Base-by-base conservation (phyloP, 64 coral and sea anemone genomes). In the Exaiptasia diaphana region DNA sequence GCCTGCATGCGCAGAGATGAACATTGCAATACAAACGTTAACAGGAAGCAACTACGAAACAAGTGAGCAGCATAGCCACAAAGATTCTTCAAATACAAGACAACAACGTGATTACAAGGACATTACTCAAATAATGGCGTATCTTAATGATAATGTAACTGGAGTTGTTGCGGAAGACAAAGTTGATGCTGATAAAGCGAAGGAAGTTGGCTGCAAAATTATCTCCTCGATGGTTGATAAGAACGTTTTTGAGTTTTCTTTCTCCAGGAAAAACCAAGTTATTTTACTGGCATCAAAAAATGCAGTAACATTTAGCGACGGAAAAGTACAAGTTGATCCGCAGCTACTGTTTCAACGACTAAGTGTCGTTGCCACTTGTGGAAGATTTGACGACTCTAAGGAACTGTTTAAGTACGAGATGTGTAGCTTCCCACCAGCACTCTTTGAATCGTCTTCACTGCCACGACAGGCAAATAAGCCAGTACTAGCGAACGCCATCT, bases 341-440 rank as follows among this genome's bases (percentile, higher is more conserved):
- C 71, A 74, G 71, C 26, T 74, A 23, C 26, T 74, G 8, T 74
- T 74, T 41, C 71, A 74, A 74, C 39, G 71, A 24, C 43, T 74
- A 24, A 74, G 71, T 30, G 15, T 74, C 11, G 13, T 74, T 26
- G 71, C 71, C 8, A 74, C 71, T 20, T 15, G 71, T n/a, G 71
- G 71, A 17, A 11, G 46, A 26, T 74, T 21, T 49, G 71, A 50
- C 39, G 26, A 74, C 26, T 41, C 71, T 24, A 41, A 11, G 71
- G 17, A 11, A n/a, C 46, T 74, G 39, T 74, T 74, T 41, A 23
- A 74, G 26, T 74, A 74, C 46, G 71, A 74, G 26, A 74, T 74
- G 71, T 74, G 12, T 11, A 74, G 71, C 26, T 74, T 41, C 41
- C 71, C 71, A n/a, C 12, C 71, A 42, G 38, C 44, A 14, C 26